phyloP scores from a whole-genome alignment of 2,113 vertebrate species.

The Nothobranchius furzeri region DNA sequence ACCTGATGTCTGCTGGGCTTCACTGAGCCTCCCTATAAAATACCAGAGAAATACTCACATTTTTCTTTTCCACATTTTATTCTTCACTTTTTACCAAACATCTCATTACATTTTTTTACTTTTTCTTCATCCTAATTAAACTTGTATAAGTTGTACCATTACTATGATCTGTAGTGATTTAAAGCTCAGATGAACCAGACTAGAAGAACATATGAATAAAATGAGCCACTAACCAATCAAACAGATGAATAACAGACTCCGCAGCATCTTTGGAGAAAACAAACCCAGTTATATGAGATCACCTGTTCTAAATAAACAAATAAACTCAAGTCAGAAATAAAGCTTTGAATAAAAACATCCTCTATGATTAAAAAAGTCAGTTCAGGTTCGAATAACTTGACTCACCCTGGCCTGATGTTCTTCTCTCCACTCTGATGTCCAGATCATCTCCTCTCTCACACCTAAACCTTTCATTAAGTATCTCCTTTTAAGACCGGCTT shows the following conservation, averaged over 20 bases:
- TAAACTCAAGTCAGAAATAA: neutral
- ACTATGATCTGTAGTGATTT: neutral
- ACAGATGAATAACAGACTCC: slow-evolving; percentile 5
- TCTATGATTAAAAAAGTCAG: neutral
- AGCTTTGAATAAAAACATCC: neutral
- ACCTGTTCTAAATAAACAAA: neutral
- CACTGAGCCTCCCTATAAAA: neutral
- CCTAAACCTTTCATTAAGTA: neutral
- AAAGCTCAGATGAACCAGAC: neutral
- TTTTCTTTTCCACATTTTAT: neutral
- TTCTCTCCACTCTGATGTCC: rapidly evolving
- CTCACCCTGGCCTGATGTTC: neutral
- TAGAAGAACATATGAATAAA: neutral
- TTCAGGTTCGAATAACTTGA: neutral
- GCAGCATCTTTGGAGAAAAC: slow-evolving; percentile 23
- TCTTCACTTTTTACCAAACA: no score
- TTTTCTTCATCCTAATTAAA: no score
- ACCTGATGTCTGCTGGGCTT: neutral
- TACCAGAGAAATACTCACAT: neutral
- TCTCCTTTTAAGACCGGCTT: rapidly evolving
- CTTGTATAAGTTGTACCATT: no score
- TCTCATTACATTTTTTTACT: no score
- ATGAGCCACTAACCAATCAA: slow-evolving; percentile 28
- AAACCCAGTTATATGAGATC: no score
- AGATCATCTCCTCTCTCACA: neutral